Percentiles rank a stretch among this genome's conserved stretches.
phyloP scores from a whole-genome alignment of 2,113 vertebrate genomes.

The Phocoena sinus region DNA sequence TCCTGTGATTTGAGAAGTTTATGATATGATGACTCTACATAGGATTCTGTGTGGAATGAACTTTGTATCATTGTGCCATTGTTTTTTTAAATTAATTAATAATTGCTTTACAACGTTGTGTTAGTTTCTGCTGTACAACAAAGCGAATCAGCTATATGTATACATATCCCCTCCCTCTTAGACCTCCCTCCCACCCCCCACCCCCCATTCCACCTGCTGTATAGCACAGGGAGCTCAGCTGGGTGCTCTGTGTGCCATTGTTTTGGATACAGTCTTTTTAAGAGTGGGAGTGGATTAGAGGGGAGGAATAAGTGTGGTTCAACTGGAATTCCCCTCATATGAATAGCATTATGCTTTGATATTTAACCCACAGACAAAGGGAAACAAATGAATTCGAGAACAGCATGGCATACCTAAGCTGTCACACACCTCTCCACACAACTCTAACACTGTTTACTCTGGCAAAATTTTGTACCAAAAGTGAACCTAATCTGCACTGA shows the following conservation, averaged over 20 bases:
- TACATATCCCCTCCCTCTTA: too few species aligned
- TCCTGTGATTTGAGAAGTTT: background rate
- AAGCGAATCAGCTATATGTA: too few species aligned
- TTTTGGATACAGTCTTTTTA: background rate
- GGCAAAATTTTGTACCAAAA: constrained; percentile 3
- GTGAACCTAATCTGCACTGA: background rate
- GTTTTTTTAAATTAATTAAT: too few species aligned
- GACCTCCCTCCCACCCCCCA: too few species aligned
- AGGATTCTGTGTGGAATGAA: background rate
- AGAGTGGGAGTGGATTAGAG: background rate
- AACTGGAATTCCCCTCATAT: background rate
- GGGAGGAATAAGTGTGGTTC: background rate
- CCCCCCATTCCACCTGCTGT: too few species aligned
- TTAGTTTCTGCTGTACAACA: too few species aligned
- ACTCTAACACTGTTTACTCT: background rate
- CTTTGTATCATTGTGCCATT: background rate
- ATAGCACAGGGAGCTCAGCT: too few species aligned
- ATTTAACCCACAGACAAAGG: background rate
- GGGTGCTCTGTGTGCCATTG: background rate
- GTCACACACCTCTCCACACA: background rate
- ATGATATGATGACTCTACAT: background rate
- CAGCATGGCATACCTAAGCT: background rate
- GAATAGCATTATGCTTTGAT: background rate
- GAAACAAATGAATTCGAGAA: background rate
- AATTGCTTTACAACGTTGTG: too few species aligned